These are phyloP conservation scores for Adela reaumurella DNA, from an alignment of 2,888 invertebrate genomes.

Conservation along the genomic window DNA sequence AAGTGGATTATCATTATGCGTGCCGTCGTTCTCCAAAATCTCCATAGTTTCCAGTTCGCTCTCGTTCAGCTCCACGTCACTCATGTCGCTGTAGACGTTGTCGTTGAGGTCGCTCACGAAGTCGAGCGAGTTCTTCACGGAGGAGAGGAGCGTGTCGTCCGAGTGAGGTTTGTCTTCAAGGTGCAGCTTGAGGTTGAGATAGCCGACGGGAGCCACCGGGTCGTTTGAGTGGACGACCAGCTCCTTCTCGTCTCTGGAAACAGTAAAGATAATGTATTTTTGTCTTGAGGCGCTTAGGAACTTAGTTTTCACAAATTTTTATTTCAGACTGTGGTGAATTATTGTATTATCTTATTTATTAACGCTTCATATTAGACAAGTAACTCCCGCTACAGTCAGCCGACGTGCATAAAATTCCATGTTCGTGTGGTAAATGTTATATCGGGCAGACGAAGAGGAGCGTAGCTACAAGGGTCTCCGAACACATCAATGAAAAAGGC, in stretches of 20 bases:
- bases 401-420: too few species aligned
- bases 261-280: conserved; percentile 11
- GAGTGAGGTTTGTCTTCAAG: conserved; percentile 65
- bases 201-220: conserved; percentile 92
- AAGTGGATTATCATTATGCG: conserved; percentile 28
- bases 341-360: neutral
- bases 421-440: too few species aligned
- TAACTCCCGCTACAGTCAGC: too few species aligned
- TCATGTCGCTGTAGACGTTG: conserved; percentile 61
- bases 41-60: conserved; percentile 60
- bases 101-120: conserved; percentile 61
- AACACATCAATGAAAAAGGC: too few species aligned
- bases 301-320: conserved; percentile 6
- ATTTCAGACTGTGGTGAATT: conserved; percentile 1
- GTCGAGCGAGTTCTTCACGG: conserved; percentile 57
- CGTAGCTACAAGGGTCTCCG: too few species aligned
- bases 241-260: conserved; percentile 77
- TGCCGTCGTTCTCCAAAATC: conserved; percentile 43
- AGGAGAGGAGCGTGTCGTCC: conserved; percentile 36
- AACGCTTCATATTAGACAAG: too few species aligned
- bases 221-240: conserved; percentile 87
- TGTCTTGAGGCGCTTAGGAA: too few species aligned
- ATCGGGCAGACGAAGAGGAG: too few species aligned
- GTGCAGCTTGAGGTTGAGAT: conserved; percentile 83
- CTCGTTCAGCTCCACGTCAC: conserved; percentile 62